Conservation (phyloP, 2,797 vertebrate species). For the Alca torda region DNA sequence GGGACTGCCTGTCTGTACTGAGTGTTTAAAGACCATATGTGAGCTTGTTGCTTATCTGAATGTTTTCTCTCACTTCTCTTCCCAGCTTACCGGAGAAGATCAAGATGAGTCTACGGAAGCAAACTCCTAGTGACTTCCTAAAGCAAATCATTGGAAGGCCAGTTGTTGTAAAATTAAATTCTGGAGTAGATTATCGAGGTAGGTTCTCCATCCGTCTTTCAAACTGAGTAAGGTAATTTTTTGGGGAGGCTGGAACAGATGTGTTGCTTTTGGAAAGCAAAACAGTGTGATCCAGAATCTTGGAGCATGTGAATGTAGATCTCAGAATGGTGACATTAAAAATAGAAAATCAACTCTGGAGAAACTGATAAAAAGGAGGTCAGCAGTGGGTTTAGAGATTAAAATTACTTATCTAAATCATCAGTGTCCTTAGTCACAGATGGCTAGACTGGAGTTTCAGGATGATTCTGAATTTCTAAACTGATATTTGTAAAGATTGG, state of each 20-base stretch:
- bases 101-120: slow-evolving; percentile 95
- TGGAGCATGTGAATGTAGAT: neutral
- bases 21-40: neutral
- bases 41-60: neutral
- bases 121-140: slow-evolving; percentile 97
- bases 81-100: neutral
- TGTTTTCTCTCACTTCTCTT: neutral
- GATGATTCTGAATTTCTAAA: neutral
- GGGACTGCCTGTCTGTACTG: neutral
- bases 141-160: slow-evolving; percentile 99
- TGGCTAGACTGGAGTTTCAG: neutral
- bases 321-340: neutral
- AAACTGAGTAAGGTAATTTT: neutral
- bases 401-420: neutral
- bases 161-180: slow-evolving; percentile 98
- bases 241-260: neutral
- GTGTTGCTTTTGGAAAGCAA: neutral
- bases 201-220: slow-evolving; percentile 10
- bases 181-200: slow-evolving; percentile 99
- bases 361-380: neutral
- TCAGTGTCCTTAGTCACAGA: neutral
- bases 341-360: neutral
- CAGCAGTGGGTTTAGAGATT: neutral
- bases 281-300: neutral
- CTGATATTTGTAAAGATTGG: neutral